Evolutionary conservation across 2,797 vertebrate species (phyloP).

Genomic region (Pelochelys cantorii): DNA sequence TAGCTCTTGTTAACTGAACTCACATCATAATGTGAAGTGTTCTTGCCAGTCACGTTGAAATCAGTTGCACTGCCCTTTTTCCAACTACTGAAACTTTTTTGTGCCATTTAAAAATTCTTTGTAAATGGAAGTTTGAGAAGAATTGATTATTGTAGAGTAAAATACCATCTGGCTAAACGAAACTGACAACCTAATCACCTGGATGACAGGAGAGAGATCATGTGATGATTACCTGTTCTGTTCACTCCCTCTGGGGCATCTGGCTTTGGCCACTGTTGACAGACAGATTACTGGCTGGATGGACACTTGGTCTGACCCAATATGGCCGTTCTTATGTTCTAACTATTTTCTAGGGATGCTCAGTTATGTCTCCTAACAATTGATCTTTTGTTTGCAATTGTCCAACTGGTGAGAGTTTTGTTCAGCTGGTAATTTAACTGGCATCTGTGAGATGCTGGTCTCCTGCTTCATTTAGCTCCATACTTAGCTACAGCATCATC

Average conservation of each 20-base stretch:
- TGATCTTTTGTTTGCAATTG: neutral
- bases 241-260: no score
- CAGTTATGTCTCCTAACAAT: neutral
- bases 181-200: neutral
- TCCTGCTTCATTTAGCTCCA: neutral
- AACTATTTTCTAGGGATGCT: slow-evolving; percentile 27
- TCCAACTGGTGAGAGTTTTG: neutral
- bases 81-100: neutral
- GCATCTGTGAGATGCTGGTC: neutral
- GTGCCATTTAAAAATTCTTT: neutral
- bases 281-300: no score
- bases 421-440: neutral
- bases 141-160: neutral
- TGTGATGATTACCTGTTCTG: no score
- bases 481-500: neutral
- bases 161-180: slow-evolving; percentile 26
- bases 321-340: no score
- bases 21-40: neutral
- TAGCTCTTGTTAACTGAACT: slow-evolving; percentile 2
- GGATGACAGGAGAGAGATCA: no score
- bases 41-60: neutral
- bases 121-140: neutral
- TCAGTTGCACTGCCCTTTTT: slow-evolving; percentile 14
- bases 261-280: no score
- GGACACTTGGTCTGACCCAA: no score